A percentile compares a stretch with the other conserved stretches of the same genome.
These are phyloP conservation scores for Euglossa dilemma DNA, from an alignment of 1,140 invertebrate species.

Conservation along the genomic window DNA sequence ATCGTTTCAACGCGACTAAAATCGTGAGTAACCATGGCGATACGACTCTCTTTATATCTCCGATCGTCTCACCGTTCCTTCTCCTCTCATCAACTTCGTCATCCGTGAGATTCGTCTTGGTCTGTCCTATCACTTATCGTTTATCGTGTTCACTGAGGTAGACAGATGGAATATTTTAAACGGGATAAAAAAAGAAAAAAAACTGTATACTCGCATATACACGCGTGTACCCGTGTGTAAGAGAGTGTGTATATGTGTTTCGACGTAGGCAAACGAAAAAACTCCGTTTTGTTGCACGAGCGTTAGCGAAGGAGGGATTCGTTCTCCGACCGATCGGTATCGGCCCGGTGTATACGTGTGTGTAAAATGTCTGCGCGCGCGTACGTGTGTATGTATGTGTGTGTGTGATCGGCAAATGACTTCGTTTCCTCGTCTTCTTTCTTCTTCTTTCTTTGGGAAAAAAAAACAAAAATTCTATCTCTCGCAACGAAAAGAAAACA, in stretches of 20 bases:
- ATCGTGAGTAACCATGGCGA: neutral
- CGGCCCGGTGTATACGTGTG: neutral
- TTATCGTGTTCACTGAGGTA: conserved; percentile 80
- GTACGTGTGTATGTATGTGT: neutral
- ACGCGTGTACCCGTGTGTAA: conserved; percentile 9
- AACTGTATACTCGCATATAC: conserved; percentile 24
- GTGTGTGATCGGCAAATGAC: neutral
- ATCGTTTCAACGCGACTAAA: neutral
- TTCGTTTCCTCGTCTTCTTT: neutral
- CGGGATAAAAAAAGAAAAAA: neutral
- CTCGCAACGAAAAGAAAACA: conserved; percentile 32
- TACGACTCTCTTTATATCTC: neutral
- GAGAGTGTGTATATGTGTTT: neutral
- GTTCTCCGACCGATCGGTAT: neutral
- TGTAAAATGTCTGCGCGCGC: neutral
- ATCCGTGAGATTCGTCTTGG: conserved; percentile 61
- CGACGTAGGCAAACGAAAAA: neutral
- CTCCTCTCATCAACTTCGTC: neutral
- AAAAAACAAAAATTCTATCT: conserved; percentile 22
- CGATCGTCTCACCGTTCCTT: neutral
- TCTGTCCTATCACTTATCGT: conserved; percentile 71
- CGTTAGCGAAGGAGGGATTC: neutral
- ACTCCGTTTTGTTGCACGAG: neutral
- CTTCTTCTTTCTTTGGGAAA: conserved; percentile 39
- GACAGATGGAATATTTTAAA: conserved; percentile 77